A percentile compares a stretch with the other conserved stretches of the same genome.
Conservation (phyloP, 2,797 vertebrate species). For the Tenualosa thibaudeaui region DNA sequence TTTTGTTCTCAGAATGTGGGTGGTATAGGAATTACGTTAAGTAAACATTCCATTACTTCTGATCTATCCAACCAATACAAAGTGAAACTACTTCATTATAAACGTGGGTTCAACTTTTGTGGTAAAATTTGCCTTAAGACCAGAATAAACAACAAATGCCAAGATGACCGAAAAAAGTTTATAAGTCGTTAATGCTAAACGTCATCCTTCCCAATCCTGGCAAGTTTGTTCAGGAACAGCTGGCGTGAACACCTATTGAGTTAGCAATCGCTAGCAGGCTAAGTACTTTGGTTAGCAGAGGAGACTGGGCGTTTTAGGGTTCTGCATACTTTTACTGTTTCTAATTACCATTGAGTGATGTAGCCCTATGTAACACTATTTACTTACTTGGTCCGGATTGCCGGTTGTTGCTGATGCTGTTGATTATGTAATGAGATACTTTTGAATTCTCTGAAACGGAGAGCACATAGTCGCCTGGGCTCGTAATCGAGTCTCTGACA, state of each 20-base stretch:
- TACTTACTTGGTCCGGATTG: constrained; percentile 70
- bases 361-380: background rate
- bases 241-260: background rate
- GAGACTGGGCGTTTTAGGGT: background rate
- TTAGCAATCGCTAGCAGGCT: constrained; percentile 5
- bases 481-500: constrained; percentile 88
- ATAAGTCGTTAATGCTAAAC: background rate
- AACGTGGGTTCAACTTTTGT: background rate
- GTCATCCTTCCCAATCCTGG: background rate
- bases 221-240: background rate
- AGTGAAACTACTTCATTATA: background rate
- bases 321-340: background rate
- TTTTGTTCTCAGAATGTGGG: too few species aligned
- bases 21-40: too few species aligned
- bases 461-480: constrained; percentile 90
- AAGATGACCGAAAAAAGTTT: background rate
- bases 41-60: background rate
- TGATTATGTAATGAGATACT: constrained; percentile 95
- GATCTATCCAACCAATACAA: background rate
- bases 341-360: background rate
- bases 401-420: constrained; percentile 82
- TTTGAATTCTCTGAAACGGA: constrained; percentile 92
- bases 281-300: background rate
- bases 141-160: background rate
- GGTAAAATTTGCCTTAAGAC: background rate